Conservation (phyloP, 2,888 invertebrate genomes). For the Aphrophora alni region DNA sequence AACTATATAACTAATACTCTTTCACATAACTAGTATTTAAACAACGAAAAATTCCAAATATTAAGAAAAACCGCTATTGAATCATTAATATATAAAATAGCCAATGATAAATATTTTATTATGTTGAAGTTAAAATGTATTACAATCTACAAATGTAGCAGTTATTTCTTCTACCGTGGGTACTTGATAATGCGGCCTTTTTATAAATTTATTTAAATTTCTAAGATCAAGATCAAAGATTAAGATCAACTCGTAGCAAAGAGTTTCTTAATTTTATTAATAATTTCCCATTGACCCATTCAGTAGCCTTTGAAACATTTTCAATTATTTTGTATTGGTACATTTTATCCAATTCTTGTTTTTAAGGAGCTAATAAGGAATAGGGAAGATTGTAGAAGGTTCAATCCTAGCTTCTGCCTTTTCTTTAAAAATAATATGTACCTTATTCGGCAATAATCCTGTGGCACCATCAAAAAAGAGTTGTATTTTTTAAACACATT, state of each 20-base stretch:
- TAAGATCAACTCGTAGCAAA: no score
- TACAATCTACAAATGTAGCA: constrained; percentile 15
- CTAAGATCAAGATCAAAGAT: constrained; percentile 37
- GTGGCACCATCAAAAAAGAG: constrained; percentile 20
- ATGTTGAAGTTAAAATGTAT: no score
- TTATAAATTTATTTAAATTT: constrained; percentile 37
- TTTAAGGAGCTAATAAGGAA: constrained; percentile 29
- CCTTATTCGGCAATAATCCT: constrained; percentile 21
- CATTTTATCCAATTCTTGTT: constrained; percentile 30
- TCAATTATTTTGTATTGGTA: constrained; percentile 27
- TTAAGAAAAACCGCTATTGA: no score
- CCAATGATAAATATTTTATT: no score
- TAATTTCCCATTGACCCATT: constrained; percentile 40
- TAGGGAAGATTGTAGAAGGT: constrained; percentile 30
- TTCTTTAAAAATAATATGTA: constrained; percentile 28
- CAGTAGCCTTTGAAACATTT: constrained; percentile 38
- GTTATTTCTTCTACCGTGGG: constrained; percentile 26
- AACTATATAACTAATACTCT: no score
- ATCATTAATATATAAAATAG: no score
- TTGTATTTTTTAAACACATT: constrained; percentile 12
- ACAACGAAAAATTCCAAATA: no score
- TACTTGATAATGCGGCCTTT: constrained; percentile 30
- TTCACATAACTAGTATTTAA: no score
- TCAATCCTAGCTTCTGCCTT: constrained; percentile 33
- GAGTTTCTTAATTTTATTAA: constrained; percentile 33